Conservation (phyloP, 2,888 invertebrate species). For the Nephrocerus scutellatus region DNA sequence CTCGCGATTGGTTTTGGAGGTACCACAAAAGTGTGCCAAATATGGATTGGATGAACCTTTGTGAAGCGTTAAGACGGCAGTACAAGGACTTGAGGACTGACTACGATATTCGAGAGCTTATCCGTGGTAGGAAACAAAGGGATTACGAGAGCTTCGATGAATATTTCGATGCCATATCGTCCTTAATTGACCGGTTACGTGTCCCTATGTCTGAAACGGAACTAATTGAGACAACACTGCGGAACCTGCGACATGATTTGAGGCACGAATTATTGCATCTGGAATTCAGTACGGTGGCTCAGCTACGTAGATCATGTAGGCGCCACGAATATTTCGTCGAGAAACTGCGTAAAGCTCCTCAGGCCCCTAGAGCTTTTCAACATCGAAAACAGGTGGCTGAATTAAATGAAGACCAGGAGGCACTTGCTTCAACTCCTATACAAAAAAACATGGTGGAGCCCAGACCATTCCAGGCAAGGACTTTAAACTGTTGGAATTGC, state of each 20-base stretch:
- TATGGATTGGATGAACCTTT: too few relatives aligned
- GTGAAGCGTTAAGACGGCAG: too few relatives aligned
- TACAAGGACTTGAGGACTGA: too few relatives aligned
- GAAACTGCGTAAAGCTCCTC: neutral
- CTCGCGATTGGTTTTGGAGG: too few relatives aligned
- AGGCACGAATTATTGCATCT: constrained; percentile 4
- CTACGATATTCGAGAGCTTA: too few relatives aligned
- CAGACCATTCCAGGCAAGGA: neutral
- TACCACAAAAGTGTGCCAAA: too few relatives aligned
- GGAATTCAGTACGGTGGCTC: neutral
- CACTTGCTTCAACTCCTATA: too few relatives aligned
- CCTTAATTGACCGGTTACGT: constrained; percentile 1
- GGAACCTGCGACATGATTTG: constrained; percentile 4
- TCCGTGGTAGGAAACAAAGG: constrained; percentile 9
- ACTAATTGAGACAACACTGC: neutral
- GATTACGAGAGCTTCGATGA: constrained; percentile 3
- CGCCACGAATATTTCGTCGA: constrained; percentile 1
- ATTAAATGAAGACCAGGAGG: too few relatives aligned
- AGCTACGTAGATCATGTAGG: constrained; percentile 1
- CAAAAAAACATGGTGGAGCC: constrained; percentile 11
- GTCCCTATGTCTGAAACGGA: neutral
- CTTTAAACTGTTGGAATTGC: too few relatives aligned
- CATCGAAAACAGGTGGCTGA: too few relatives aligned
- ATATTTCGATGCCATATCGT: constrained; percentile 1
- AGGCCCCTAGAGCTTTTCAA: too few relatives aligned